Base-by-base conservation (phyloP, 1,140 invertebrate genomes). In the Drosophila kikkawai region DNA sequence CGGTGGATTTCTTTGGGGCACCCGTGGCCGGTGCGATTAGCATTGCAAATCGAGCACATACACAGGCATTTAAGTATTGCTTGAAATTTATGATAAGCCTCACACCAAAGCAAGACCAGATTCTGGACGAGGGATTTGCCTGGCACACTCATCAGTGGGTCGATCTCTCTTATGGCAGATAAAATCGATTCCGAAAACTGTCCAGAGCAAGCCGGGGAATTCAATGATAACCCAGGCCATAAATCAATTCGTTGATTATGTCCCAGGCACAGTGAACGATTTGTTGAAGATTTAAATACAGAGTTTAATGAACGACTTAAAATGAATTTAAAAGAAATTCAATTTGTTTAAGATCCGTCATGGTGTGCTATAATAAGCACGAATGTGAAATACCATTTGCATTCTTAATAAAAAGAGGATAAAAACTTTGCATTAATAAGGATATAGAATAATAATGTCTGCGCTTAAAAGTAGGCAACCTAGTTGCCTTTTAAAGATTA, bases 41-140 rank as follows among this genome's bases (percentile, higher is more conserved):
- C 84, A 88, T 68, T 87, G 84, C 85, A 88, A 88, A 87, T 87
- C 60, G 57, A 26, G 50, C 48, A 36, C 29, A 51, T 9, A 32
- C 37, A 45, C 26, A 60, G 45, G 63, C 67, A 80, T 85, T 84
- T 80, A 64, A 65, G 63, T 66, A 65, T 69, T 55, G 48, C 17
- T 36, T 61, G 9, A 51, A 75, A 80, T 80, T 84, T 88, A 88
- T 68, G 77, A 67, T 88, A 81, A 87, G 77, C 69, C 77, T 87
- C 84, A 88, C 84, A 74, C 84, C 77, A 50, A 48, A 17, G 26
- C 39, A 39, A 45, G 15, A 45, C 64, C 42, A 57, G 68, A 50
- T 41, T 41, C 48, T 19, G 13, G 15, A 12, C 11, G 19, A 15
- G 13, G 44, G 44, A 34, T 39, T 56, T 4, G 36, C 34, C 8